Base-by-base conservation (phyloP, 2,113 vertebrate genomes). In the Phocoena sinus region DNA sequence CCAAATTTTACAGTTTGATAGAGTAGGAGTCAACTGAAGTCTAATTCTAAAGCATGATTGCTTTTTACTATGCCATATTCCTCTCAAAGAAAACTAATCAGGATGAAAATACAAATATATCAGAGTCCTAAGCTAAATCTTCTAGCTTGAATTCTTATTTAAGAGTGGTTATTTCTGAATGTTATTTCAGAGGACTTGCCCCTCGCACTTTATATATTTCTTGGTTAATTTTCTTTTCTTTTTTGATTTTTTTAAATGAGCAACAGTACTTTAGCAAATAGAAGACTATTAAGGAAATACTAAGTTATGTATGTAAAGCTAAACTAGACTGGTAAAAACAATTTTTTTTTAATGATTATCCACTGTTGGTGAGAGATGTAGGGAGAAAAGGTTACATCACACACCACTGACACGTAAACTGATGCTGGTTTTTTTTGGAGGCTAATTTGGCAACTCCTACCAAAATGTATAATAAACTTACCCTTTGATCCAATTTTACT, bases 21-120 rank as follows among this genome's bases (percentile, higher is more conserved):
- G 18, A 85, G 23, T 74, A 68, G 53, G 26, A 86, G 5, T 93
- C 53, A 89, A 77, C 20, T 58, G 67, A 91, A 76, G 25, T 86
- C n/a, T 67, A 65, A 97, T 79, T 89, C 62, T 92, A 94, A 97
- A 95, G 20, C 28, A 89, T 36, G 91, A n/a, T 47, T 94, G 68
- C 28, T 86, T 94, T 92, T 38, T 50, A 50, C 68, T 92, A 77
- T 36, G 50, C 9, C 33, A 76, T 31, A 44, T 3, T 92, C 14
- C 68, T 89, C 73, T 71, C 50, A 86, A 44, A 79, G 62, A 85
- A 90, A 65, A 89, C 41, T 63, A 80, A 92, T 13, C 33, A 65
- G n/a, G 62, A 89, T 50, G 13, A 89, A 80, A 92, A 92, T 41
- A 53, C 71, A 89, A 94, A 85, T 62, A 60, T 26, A 71, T 70